Conservation (phyloP, 2,797 vertebrate genomes). For the Pangasius djambal region DNA sequence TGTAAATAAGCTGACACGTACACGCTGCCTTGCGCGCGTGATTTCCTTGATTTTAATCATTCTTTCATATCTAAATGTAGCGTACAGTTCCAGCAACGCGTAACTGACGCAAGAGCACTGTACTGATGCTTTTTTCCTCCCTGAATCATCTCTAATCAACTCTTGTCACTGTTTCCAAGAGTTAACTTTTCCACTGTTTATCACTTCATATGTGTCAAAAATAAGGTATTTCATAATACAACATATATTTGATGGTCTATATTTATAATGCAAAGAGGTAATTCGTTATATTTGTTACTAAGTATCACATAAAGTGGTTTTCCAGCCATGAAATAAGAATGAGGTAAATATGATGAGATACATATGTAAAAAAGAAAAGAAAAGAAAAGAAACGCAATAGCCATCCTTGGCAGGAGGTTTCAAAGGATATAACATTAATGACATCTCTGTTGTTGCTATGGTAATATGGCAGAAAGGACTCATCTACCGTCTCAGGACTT, state of each 20-base stretch:
- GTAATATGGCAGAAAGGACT: neutral
- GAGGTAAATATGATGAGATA: neutral
- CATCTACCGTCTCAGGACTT: neutral
- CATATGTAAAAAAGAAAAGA: neutral
- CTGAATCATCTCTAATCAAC: conserved; percentile 13
- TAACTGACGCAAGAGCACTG: neutral
- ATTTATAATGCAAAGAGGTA: neutral
- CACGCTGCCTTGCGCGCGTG: neutral
- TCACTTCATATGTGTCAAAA: neutral
- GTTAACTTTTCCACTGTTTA: neutral
- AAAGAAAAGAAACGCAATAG: too few species aligned
- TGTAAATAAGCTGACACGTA: neutral
- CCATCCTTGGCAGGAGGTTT: neutral
- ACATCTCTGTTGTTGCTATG: neutral
- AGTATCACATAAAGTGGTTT: neutral
- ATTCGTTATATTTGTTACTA: neutral
- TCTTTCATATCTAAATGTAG: neutral
- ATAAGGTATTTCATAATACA: neutral
- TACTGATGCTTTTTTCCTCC: neutral
- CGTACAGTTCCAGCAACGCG: neutral
- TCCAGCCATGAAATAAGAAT: neutral
- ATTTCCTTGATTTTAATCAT: conserved; percentile 13
- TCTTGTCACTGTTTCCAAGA: conserved; percentile 1
- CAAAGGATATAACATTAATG: neutral
- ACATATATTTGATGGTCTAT: neutral